A percentile compares a stretch with the other conserved stretches of the same genome.
Evolutionary conservation across 37 sponge, comb jelly and placozoan species (phyloP).

Genomic region (Agelas oroides): DNA sequence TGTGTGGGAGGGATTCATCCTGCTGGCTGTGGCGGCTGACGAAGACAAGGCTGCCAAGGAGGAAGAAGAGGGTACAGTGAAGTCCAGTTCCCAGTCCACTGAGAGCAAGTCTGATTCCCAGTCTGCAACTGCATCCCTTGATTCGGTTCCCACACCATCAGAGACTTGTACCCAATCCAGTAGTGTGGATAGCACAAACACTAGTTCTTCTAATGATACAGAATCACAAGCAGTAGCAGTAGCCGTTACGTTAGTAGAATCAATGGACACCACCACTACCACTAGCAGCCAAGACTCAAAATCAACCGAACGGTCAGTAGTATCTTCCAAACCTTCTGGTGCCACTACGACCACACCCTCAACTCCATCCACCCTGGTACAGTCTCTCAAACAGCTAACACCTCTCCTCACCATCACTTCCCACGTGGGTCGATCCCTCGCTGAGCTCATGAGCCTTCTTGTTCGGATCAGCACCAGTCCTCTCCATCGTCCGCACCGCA

Average conservation of each 20-base stretch:
- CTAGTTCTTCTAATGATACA: too few relatives aligned
- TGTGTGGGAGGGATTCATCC: conserved; percentile 82
- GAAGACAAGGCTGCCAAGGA: conserved; percentile 3
- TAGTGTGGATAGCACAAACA: too few relatives aligned
- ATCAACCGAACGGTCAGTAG: too few relatives aligned
- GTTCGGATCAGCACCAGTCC: conserved; percentile 70
- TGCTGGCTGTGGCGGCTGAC: conserved; percentile 66
- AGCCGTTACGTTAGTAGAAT: too few relatives aligned
- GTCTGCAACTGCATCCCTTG: not conserved
- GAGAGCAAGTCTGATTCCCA: not conserved
- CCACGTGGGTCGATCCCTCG: conserved; percentile 70
- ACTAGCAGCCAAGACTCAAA: too few relatives aligned
- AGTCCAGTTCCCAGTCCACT: not conserved
- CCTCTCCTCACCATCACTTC: conserved; percentile 76
- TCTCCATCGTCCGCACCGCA: conserved; percentile 36
- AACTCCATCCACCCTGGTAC: conserved; percentile 6
- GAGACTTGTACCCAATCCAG: too few relatives aligned
- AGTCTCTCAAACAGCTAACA: conserved; percentile 55
- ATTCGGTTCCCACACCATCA: not conserved
- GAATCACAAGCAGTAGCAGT: too few relatives aligned
- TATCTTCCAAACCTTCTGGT: too few relatives aligned
- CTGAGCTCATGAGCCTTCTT: conserved; percentile 80
- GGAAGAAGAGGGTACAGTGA: not conserved
- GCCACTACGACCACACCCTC: too few relatives aligned
- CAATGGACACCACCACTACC: too few relatives aligned